Base-by-base conservation (phyloP, 2,888 invertebrate genomes). In the Aphidoletes aphidimyza region DNA sequence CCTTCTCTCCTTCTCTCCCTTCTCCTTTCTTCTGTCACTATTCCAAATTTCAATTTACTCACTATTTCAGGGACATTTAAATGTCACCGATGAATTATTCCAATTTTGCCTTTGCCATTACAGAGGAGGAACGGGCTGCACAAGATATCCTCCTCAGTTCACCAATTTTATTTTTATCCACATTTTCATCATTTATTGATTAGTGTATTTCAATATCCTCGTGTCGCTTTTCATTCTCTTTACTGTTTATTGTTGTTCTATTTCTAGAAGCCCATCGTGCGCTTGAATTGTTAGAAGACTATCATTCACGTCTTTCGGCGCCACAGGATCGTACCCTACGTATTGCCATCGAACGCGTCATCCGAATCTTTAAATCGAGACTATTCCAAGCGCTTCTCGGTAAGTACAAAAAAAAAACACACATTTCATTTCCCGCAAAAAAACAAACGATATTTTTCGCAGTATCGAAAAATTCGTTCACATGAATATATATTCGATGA, bases 331-430 rank as follows among this genome's bases (percentile, higher is more conserved):
- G 97, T 89, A 98, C 98, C 89, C 93, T 99, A 87, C 94, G 98
- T 87, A 93, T 96, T 88, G 98, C 98, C 87, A 98, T 99, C 90
- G 99, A 99, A 91, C 93, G 98, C 88, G 98, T 99, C 89, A 98
- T 99, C 90, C 93, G 97, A 88, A 98, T 98, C 91, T 99, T 99
- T 93, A 99, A 99, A 91, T 98, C 98, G 88, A 93, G 97, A 86
- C 94, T 99, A 86, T 99, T 99, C 91, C 98, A 98, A 91, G 98
- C 99, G 87, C 92, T 99, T 87, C 93, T 99, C 91, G 99, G 98
- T 99, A 91, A 94, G 94, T 92, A 84, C 37, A 81, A 83, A n/a
- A n/a, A n/a, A n/a, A n/a, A n/a, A n/a, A n/a, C n/a, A 85, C 85
- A 85, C 9, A 59, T 26, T 59, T 59, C 26, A 26, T 47, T 17